These are phyloP conservation scores for Phaetusa simplex DNA, from an alignment of 2,113 vertebrate species.

Conservation along the genomic window DNA sequence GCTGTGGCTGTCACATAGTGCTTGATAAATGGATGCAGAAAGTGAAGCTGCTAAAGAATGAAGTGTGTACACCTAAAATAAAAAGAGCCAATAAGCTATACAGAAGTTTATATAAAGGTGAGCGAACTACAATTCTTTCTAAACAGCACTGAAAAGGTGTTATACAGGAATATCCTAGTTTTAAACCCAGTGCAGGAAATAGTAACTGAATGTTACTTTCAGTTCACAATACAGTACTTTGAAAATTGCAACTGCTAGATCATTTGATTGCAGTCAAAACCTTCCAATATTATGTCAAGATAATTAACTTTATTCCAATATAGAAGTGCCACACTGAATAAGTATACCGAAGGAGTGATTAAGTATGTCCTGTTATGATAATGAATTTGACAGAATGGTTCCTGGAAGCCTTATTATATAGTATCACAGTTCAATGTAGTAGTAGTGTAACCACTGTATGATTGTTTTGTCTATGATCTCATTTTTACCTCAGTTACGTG, in stretches of 20 bases:
- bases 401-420: not conserved
- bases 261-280: not conserved
- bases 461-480: not conserved
- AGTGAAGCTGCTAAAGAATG: conserved; percentile 96
- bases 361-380: not conserved
- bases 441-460: not conserved
- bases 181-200: not conserved
- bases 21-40: conserved; percentile 97
- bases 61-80: conserved; percentile 86
- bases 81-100: conserved; percentile 31
- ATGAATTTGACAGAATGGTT: not conserved
- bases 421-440: not conserved
- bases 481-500: not conserved
- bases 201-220: not conserved
- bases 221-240: not conserved
- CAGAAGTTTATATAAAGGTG: not conserved
- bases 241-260: not conserved
- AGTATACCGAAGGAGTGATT: not conserved
- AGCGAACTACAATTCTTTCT: not conserved
- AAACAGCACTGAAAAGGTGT: not conserved
- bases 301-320: not conserved
- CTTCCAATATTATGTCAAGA: not conserved
- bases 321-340: not conserved
- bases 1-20: conserved; percentile 97
- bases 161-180: not conserved